Conservation (phyloP, 2,888 invertebrate genomes). For the Nasonia oneida region DNA sequence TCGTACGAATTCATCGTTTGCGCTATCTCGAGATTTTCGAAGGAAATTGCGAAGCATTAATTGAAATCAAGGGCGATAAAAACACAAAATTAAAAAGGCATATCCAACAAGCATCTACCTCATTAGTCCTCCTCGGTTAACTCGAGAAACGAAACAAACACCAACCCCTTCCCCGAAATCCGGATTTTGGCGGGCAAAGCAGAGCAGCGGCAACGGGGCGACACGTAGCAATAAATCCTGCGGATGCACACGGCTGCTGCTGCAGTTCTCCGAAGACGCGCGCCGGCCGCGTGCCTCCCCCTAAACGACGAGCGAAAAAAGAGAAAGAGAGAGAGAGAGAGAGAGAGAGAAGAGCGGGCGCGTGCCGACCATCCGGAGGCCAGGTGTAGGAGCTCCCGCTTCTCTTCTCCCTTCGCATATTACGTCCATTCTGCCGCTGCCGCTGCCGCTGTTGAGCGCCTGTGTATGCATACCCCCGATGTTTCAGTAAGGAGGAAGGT, state of each 20-base stretch:
- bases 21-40: too few species aligned
- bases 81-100: not conserved
- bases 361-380: slow-evolving; percentile 61
- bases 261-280: not conserved
- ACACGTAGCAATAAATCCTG: slow-evolving; percentile 26
- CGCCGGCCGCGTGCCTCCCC: not conserved
- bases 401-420: slow-evolving; percentile 62
- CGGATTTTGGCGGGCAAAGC: not conserved
- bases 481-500: not conserved
- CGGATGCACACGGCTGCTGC: not conserved
- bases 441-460: not conserved
- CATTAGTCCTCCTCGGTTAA: not conserved
- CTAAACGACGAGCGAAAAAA: slow-evolving; percentile 12
- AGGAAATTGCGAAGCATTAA: too few species aligned
- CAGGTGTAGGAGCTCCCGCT: slow-evolving; percentile 58
- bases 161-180: not conserved
- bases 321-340: not conserved
- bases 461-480: not conserved
- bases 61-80: not conserved
- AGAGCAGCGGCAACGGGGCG: not conserved
- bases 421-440: slow-evolving; percentile 39
- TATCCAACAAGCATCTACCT: not conserved
- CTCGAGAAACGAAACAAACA: not conserved
- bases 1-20: not conserved
- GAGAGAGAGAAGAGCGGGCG: slow-evolving; percentile 66